Conservation (phyloP, 1,140 invertebrate species). For the Belonocnema kinseyi region DNA sequence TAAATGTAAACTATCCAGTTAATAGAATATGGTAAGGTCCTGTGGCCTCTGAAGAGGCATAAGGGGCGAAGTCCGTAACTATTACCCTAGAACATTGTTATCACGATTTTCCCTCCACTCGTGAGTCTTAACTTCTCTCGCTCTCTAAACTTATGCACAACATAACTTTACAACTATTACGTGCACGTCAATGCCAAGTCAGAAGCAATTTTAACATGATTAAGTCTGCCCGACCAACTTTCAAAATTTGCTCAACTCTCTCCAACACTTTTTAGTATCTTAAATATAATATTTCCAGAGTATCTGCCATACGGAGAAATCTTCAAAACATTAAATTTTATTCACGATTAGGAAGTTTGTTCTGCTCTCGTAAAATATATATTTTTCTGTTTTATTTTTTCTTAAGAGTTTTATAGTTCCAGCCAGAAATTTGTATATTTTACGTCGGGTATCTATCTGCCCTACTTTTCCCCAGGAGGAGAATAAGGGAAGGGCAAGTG, state of each 20-base stretch:
- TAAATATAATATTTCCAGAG: too few species aligned
- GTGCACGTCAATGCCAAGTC: slow-evolving; percentile 14
- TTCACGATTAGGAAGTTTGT: too few species aligned
- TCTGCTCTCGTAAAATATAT: too few species aligned
- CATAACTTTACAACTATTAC: slow-evolving; percentile 11
- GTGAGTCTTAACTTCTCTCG: background rate
- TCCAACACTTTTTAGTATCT: too few species aligned
- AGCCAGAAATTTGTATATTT: too few species aligned
- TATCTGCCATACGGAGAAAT: too few species aligned
- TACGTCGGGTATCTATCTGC: too few species aligned
- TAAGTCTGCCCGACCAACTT: background rate
- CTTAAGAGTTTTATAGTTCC: too few species aligned
- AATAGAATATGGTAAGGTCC: slow-evolving; percentile 58
- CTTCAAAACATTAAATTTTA: too few species aligned
- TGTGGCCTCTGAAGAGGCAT: slow-evolving; percentile 44
- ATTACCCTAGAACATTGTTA: slow-evolving; percentile 47
- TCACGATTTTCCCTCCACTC: slow-evolving; percentile 47
- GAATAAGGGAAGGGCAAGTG: too few species aligned
- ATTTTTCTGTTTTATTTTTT: too few species aligned
- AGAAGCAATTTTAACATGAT: slow-evolving; percentile 17
- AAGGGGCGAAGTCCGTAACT: slow-evolving; percentile 43
- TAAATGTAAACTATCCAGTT: slow-evolving; percentile 52
- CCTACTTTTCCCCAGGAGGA: too few species aligned
- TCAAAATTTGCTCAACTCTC: background rate
- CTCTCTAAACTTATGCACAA: background rate